A percentile compares a stretch with the other conserved stretches of the same genome.
Conservation (phyloP, 2,888 invertebrate species). For the Microctonus brassicae region DNA sequence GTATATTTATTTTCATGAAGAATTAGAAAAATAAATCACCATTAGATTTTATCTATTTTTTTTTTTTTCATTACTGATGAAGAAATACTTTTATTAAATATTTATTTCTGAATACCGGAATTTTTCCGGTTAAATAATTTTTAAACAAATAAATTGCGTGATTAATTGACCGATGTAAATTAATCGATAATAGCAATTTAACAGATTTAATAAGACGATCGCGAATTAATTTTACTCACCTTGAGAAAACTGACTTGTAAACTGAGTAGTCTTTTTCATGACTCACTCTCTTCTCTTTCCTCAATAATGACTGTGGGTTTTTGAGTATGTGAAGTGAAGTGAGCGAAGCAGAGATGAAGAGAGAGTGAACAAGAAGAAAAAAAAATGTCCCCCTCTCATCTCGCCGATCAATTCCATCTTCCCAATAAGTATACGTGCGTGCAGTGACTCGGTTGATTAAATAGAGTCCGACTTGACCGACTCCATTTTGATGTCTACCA, state of each 20-base stretch:
- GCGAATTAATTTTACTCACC: constrained; percentile 27
- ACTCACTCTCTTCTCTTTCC: neutral
- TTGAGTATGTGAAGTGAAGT: neutral
- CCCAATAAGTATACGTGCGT: neutral
- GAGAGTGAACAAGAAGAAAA: neutral
- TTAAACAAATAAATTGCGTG: constrained; percentile 15
- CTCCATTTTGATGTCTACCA: constrained; percentile 15
- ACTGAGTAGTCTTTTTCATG: neutral
- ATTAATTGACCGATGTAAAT: constrained; percentile 27
- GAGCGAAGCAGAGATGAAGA: neutral
- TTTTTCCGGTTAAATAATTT: neutral
- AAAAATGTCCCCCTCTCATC: neutral
- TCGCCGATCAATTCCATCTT: neutral
- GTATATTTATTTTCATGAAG: no score
- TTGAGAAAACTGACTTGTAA: neutral
- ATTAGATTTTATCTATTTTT: no score
- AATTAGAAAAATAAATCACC: neutral
- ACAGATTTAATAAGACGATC: neutral
- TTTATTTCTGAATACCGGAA: no score
- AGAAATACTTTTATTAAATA: no score
- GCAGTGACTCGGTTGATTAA: neutral
- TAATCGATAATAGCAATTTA: constrained; percentile 25
- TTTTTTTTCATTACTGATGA: no score
- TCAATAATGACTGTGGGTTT: neutral
- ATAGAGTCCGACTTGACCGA: constrained; percentile 16